phyloP scores from a whole-genome alignment of 2,888 invertebrate species.

The Plagiodera versicolora region DNA sequence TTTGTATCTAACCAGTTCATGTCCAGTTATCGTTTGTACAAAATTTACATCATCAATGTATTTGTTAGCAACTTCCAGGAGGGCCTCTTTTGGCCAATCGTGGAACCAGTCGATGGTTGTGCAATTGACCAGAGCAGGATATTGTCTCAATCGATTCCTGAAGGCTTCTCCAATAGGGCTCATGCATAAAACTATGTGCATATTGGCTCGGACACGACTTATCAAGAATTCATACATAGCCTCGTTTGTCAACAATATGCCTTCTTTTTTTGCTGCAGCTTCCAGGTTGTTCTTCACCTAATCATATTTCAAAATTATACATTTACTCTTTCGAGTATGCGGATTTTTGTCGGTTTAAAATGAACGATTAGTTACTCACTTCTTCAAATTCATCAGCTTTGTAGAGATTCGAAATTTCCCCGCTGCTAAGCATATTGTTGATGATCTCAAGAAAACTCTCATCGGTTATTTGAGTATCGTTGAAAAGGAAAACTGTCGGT shows the following conservation, averaged over 20 bases:
- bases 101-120: constrained; percentile 90
- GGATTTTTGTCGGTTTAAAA: no score
- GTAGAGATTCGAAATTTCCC: constrained; percentile 86
- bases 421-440: constrained; percentile 85
- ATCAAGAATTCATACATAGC: constrained; percentile 75
- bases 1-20: constrained; percentile 53
- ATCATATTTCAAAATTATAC: neutral
- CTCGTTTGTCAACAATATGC: constrained; percentile 66
- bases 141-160: constrained; percentile 81
- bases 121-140: constrained; percentile 84
- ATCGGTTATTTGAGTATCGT: constrained; percentile 82
- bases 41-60: constrained; percentile 75
- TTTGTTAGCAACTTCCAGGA: constrained; percentile 86
- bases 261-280: constrained; percentile 61
- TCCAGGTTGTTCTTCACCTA: constrained; percentile 65
- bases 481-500: constrained; percentile 79
- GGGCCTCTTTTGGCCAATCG: constrained; percentile 85
- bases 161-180: constrained; percentile 87
- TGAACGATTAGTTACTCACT: constrained; percentile 58
- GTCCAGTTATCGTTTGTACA: constrained; percentile 69
- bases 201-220: constrained; percentile 71
- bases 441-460: constrained; percentile 86
- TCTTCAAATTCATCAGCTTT: constrained; percentile 89
- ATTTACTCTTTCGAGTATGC: no score
- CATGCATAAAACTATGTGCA: constrained; percentile 84